phyloP scores from a whole-genome alignment of 64 coral and sea anemone genomes.

The Pachyseris speciosa region DNA sequence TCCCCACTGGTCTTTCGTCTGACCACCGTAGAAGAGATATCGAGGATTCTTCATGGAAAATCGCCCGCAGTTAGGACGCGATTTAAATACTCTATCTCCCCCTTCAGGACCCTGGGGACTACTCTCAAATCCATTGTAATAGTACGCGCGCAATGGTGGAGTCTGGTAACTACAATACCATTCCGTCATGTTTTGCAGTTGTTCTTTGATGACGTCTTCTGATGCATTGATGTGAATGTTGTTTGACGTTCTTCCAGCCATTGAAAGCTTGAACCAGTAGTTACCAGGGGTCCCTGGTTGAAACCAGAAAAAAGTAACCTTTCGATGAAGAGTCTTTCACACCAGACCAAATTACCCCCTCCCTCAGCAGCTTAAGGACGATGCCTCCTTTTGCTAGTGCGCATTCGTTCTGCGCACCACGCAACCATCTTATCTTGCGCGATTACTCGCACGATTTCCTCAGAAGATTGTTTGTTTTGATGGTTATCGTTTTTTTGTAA shows the following conservation, averaged over 20 bases:
- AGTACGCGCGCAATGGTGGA: slow-evolving; percentile 38
- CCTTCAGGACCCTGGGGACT: slow-evolving; percentile 4
- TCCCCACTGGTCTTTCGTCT: slow-evolving; percentile 40
- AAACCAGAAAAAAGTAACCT: background rate
- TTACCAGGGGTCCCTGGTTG: slow-evolving; percentile 49
- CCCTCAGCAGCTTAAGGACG: too few species aligned
- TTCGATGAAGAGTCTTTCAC: too few species aligned
- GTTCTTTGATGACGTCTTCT: slow-evolving; percentile 5
- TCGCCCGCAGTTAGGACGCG: slow-evolving; percentile 44
- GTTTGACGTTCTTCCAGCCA: slow-evolving; percentile 47
- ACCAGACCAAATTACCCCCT: too few species aligned
- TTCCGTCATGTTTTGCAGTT: slow-evolving; percentile 53
- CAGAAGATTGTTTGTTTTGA: too few species aligned
- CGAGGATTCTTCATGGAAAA: slow-evolving; percentile 64
- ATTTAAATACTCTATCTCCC: slow-evolving; percentile 50
- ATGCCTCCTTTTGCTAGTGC: too few species aligned
- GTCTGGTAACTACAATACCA: slow-evolving; percentile 71
- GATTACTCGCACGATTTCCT: too few species aligned
- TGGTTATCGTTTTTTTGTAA: too few species aligned
- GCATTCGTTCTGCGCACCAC: too few species aligned
- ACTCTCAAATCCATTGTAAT: slow-evolving; percentile 74
- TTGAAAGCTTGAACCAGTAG: slow-evolving; percentile 49
- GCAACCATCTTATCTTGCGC: too few species aligned
- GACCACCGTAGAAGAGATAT: slow-evolving; percentile 37
- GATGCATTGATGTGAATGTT: slow-evolving; percentile 49